phyloP scores from a whole-genome alignment of 2,888 invertebrate genomes.

The Phasia obesa region DNA sequence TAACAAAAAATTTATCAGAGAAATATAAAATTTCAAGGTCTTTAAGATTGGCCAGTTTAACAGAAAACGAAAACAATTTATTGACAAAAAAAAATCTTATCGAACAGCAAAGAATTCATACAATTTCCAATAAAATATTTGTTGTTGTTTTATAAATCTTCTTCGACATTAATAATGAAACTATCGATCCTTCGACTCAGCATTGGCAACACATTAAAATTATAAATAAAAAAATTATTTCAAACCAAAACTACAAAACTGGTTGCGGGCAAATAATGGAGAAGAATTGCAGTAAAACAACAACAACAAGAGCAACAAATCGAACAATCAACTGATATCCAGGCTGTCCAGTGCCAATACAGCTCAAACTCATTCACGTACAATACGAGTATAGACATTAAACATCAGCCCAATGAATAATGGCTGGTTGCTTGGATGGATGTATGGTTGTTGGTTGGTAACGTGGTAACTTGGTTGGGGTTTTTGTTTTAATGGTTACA shows the following conservation, averaged over 20 bases:
- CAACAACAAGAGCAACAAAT: constrained; percentile 1
- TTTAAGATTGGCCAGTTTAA: constrained; percentile 54
- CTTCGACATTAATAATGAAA: constrained; percentile 50
- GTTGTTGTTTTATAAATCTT: constrained; percentile 25
- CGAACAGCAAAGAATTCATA: constrained; percentile 47
- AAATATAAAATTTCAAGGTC: constrained; percentile 65
- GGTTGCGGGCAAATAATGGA: constrained; percentile 59
- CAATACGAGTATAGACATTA: constrained; percentile 50
- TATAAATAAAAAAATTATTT: constrained; percentile 32
- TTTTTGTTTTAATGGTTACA: constrained; percentile 63
- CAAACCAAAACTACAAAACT: constrained; percentile 65
- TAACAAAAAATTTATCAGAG: background rate
- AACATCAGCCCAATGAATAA: constrained; percentile 54
- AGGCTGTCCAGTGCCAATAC: constrained; percentile 51
- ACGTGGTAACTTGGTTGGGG: constrained; percentile 14
- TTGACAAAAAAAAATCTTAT: constrained; percentile 28
- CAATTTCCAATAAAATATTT: constrained; percentile 66
- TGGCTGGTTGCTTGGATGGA: constrained; percentile 18
- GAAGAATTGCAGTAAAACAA: constrained; percentile 22
- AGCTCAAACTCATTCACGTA: constrained; percentile 40
- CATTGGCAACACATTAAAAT: constrained; percentile 49
- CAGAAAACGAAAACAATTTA: constrained; percentile 44
- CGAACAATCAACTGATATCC: constrained; percentile 49
- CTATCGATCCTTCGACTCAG: constrained; percentile 36
- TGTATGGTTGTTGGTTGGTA: constrained; percentile 5